phyloP scores from a whole-genome alignment of 2,797 vertebrate genomes.

The Oreortyx pictus region DNA sequence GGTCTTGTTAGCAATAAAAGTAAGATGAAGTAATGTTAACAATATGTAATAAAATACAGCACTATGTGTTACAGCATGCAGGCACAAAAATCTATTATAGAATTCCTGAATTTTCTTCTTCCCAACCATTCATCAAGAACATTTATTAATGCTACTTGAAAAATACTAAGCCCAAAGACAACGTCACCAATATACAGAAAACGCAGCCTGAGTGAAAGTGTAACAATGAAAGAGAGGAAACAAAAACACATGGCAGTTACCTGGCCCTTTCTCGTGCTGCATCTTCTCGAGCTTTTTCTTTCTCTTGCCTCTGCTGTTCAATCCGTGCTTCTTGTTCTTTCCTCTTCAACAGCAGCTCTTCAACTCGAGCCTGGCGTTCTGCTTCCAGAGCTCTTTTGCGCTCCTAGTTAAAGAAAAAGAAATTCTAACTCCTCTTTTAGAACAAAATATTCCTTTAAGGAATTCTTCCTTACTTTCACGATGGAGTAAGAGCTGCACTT shows the following conservation, averaged over 20 bases:
- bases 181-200: neutral
- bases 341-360: conserved; percentile 91
- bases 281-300: conserved; percentile 94
- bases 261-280: conserved; percentile 96
- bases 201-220: neutral
- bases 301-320: conserved; percentile 95
- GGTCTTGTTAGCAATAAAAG: conserved; percentile 4
- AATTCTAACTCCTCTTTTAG: neutral
- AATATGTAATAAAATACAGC: neutral
- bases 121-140: neutral
- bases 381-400: conserved; percentile 94
- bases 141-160: neutral
- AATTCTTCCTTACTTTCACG: neutral
- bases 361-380: conserved; percentile 95
- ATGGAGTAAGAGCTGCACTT: neutral
- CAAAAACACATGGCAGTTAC: conserved; percentile 61
- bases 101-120: neutral
- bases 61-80: neutral
- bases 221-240: fast-evolving
- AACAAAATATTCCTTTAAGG: fast-evolving
- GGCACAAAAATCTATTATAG: neutral
- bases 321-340: conserved; percentile 96
- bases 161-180: neutral
- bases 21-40: neutral
- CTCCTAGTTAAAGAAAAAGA: conserved; percentile 80